phyloP scores from a whole-genome alignment of 1,140 invertebrate genomes.

The Scaptomyza hsui region DNA sequence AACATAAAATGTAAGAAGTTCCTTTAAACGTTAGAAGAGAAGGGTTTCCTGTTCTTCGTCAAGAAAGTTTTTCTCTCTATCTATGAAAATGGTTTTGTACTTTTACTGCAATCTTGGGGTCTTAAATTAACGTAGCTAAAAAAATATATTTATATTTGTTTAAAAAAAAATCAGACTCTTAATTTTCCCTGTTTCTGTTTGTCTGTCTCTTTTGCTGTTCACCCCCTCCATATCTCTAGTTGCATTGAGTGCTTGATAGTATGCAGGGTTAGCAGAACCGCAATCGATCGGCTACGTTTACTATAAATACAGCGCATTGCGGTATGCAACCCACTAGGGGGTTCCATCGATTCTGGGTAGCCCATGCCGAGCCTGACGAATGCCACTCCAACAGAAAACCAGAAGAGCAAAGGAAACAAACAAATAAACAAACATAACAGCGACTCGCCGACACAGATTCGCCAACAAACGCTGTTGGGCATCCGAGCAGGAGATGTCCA shows the following conservation, averaged over 20 bases:
- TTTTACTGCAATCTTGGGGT: too few relatives aligned
- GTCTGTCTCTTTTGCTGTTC: background rate
- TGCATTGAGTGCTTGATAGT: background rate
- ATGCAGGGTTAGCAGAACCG: constrained; percentile 17
- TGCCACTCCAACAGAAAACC: constrained; percentile 24
- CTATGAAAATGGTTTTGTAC: too few relatives aligned
- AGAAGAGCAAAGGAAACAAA: constrained; percentile 32
- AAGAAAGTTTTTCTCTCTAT: too few relatives aligned
- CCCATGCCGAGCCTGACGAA: constrained; percentile 41
- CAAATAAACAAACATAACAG: constrained; percentile 14
- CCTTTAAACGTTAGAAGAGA: too few relatives aligned
- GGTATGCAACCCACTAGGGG: constrained; percentile 47
- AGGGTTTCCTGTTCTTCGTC: too few relatives aligned
- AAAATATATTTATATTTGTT: too few relatives aligned
- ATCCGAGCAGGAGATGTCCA: constrained; percentile 41
- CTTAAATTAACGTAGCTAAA: too few relatives aligned
- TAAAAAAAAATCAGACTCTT: too few relatives aligned
- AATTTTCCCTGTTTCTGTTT: background rate
- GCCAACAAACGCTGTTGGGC: constrained; percentile 80
- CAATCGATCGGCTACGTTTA: constrained; percentile 75
- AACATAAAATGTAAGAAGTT: too few relatives aligned
- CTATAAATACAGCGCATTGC: constrained; percentile 72
- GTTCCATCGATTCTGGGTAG: background rate
- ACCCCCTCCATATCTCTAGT: background rate
- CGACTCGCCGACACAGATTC: constrained; percentile 53